These are phyloP conservation scores for Neelides folsomi DNA, from an alignment of 2,888 invertebrate species.

Conservation along the genomic window DNA sequence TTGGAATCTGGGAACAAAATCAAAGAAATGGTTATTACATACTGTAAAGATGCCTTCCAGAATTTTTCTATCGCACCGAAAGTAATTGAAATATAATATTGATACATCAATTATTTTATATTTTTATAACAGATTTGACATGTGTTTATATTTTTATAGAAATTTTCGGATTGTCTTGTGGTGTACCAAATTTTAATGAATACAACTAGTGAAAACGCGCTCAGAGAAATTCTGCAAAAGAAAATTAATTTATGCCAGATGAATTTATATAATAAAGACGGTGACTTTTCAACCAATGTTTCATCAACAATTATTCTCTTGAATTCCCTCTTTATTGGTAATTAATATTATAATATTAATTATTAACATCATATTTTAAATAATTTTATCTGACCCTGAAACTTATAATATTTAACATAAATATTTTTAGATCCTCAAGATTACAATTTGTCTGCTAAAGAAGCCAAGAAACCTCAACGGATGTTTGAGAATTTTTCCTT, in stretches of 20 bases:
- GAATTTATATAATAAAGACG: slow-evolving; percentile 6
- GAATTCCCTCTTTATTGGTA: slow-evolving; percentile 28
- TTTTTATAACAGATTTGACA: no score
- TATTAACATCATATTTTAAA: no score
- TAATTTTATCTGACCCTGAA: no score
- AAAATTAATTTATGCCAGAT: slow-evolving; percentile 12
- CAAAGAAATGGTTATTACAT: slow-evolving; percentile 10
- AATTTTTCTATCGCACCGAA: slow-evolving; percentile 13
- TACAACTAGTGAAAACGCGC: slow-evolving; percentile 9
- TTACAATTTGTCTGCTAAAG: slow-evolving; percentile 21
- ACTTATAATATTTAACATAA: no score
- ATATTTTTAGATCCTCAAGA: slow-evolving; percentile 22
- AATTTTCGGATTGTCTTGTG: slow-evolving; percentile 23
- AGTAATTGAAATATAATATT: no score
- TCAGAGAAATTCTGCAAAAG: slow-evolving; percentile 15
- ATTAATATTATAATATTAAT: background rate
- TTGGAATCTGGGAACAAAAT: slow-evolving; percentile 10
- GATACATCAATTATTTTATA: no score
- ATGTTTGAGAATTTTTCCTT: slow-evolving; percentile 14
- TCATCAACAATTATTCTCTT: slow-evolving; percentile 16
- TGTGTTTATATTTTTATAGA: slow-evolving; percentile 15
- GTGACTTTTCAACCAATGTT: slow-evolving; percentile 14
- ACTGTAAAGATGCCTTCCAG: slow-evolving; percentile 15
- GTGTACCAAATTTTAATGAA: slow-evolving; percentile 17
- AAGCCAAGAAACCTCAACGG: slow-evolving; percentile 20